Conservation (phyloP, 2,888 invertebrate genomes). For the Cenopis cana region DNA sequence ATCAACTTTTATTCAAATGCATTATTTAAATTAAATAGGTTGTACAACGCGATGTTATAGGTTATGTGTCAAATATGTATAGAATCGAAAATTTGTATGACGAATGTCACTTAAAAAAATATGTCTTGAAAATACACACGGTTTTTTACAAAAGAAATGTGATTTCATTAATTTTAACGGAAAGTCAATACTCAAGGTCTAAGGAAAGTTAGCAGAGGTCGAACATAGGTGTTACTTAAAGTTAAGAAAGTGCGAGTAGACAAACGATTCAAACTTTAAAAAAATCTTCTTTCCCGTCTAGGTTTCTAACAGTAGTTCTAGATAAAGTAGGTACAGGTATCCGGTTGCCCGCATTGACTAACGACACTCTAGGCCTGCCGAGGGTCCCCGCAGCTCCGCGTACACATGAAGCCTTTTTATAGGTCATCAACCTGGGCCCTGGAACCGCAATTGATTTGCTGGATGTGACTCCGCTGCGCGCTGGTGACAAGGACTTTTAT, state of each 20-base stretch:
- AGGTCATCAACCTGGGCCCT: constrained; percentile 72
- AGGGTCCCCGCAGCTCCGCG: constrained; percentile 62
- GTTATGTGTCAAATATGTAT: no score
- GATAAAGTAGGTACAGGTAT: constrained; percentile 50
- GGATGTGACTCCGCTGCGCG: constrained; percentile 14
- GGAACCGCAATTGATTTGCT: constrained; percentile 49
- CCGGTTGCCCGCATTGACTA: constrained; percentile 65
- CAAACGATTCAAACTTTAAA: background rate
- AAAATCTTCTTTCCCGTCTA: background rate
- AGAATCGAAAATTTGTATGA: no score
- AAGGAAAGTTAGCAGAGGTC: no score
- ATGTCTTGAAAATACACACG: no score
- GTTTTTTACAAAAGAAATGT: no score
- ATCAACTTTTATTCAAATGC: no score
- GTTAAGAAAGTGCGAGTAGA: background rate
- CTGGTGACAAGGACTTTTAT: background rate
- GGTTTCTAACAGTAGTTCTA: constrained; percentile 5
- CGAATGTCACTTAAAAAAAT: no score
- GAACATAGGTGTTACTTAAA: background rate
- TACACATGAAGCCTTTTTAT: constrained; percentile 75
- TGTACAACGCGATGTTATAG: no score
- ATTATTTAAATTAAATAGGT: no score
- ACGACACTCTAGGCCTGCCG: constrained; percentile 61
- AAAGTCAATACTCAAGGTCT: no score
- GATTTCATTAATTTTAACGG: no score